Base-by-base conservation (phyloP, 35 echinoderm and acorn worm species). In the Diadema setosum region DNA sequence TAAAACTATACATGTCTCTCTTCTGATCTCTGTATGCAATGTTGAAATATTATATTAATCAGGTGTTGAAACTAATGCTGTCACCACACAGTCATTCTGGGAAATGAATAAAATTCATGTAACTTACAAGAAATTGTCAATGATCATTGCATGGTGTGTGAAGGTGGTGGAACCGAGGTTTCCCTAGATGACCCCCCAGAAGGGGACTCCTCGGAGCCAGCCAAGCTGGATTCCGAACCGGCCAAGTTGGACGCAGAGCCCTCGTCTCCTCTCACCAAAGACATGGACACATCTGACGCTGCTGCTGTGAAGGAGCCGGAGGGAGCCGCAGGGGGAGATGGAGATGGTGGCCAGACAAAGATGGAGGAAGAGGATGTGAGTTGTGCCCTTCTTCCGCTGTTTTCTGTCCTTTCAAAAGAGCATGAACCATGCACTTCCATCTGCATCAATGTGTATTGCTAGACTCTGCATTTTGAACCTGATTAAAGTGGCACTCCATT, bases 81-180 rank as follows among this genome's bases (percentile, higher is more conserved):
- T 55, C 21, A 21, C 49, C 49, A 21, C 49, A 55, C 14, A 55
- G 49, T 2, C 14, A 55, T 55, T 55, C 14, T 55, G 0, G 49
- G 14, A 55, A 21, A 21, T 12, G 0, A 16, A 55, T 2, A 55
- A 24, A 24, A 27, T 63, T 0, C 58, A n/a, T 63, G 31, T 1
- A 2, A 16, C 2, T 12, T 55, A 0, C 49, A 55, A 55, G 23
- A 63, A 23, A 63, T 63, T 63, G 58, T 26, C 58, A 63, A 7
- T 63, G n/a, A 0, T 33, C 24, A 33, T 33, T 67, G 63, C 5
- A 29, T 67, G 27, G 30, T 29, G 26, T 67, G n/a, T 15, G 21
- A 29, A 90, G 88, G 88, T 70, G 88, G 88, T 14, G 88, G 88
- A n/a, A 90, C 81, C 4, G 88, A 90, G 45, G 88, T 90, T 5